phyloP scores from a whole-genome alignment of 1,140 invertebrate species.

The Whitmania pigra region DNA sequence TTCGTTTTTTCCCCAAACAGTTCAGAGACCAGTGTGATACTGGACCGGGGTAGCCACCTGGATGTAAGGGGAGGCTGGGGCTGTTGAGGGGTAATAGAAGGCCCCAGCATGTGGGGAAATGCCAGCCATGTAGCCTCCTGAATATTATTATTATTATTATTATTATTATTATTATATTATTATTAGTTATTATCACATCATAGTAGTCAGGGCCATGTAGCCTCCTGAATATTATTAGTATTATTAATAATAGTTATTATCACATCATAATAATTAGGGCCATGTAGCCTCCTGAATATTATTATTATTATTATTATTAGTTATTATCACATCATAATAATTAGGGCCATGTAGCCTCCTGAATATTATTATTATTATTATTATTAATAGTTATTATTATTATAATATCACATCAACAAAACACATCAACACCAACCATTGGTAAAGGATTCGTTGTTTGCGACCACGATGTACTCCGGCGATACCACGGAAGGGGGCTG shows the following conservation, averaged over 20 bases:
- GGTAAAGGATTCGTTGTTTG: not conserved
- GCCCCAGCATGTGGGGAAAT: not conserved
- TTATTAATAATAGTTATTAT: too few species aligned
- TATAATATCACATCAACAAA: not conserved
- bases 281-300: not conserved
- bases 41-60: not conserved
- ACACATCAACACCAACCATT: not conserved
- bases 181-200: too few species aligned
- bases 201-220: too few species aligned
- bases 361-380: conserved; percentile 6
- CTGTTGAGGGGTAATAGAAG: not conserved
- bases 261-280: too few species aligned
- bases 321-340: too few species aligned
- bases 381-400: too few species aligned
- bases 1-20: too few species aligned
- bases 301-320: too few species aligned
- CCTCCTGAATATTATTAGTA: conserved; percentile 1
- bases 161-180: too few species aligned
- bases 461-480: not conserved
- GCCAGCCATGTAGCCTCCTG: not conserved
- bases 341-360: not conserved
- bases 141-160: too few species aligned
- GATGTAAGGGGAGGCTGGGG: not conserved
- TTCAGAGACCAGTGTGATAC: not conserved
- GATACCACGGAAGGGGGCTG: not conserved